Conservation (phyloP, 2,113 vertebrate genomes). For the Tamias sibiricus region DNA sequence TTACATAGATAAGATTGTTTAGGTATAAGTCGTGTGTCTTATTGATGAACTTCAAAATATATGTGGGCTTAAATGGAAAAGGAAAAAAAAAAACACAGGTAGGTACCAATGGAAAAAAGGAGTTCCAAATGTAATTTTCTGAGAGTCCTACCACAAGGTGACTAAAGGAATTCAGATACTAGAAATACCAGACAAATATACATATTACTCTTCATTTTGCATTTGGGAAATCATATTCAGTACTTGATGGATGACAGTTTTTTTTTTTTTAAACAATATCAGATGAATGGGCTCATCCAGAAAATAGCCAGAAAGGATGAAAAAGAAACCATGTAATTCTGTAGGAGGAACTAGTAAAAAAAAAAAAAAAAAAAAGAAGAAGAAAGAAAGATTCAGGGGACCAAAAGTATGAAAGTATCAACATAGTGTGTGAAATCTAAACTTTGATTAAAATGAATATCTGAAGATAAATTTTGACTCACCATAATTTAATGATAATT, state of each 20-base stretch:
- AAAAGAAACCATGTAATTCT: not conserved
- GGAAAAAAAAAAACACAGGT: not conserved
- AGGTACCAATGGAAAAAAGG: not conserved
- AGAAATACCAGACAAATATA: constrained; percentile 24
- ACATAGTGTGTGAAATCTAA: not conserved
- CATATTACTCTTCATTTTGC: not conserved
- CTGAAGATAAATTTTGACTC: not conserved
- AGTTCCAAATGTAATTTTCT: constrained; percentile 24
- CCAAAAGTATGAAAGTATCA: not conserved
- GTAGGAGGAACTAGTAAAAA: not conserved
- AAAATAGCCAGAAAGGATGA: not conserved
- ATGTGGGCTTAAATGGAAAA: not conserved
- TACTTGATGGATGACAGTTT: not conserved
- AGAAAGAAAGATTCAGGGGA: not conserved
- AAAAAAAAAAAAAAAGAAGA: not conserved
- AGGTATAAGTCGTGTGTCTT: not conserved
- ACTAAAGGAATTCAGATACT: constrained; percentile 10
- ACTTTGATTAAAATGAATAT: not conserved
- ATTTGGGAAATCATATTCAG: not conserved
- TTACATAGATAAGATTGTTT: not conserved
- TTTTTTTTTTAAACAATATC: not conserved
- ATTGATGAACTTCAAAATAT: constrained; percentile 45
- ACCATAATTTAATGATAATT: not conserved
- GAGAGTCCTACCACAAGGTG: not conserved
- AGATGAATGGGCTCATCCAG: not conserved